Percentiles rank a stretch among this genome's conserved stretches.
phyloP scores from a whole-genome alignment of 2,113 vertebrate genomes.

The Scolopax mira region DNA sequence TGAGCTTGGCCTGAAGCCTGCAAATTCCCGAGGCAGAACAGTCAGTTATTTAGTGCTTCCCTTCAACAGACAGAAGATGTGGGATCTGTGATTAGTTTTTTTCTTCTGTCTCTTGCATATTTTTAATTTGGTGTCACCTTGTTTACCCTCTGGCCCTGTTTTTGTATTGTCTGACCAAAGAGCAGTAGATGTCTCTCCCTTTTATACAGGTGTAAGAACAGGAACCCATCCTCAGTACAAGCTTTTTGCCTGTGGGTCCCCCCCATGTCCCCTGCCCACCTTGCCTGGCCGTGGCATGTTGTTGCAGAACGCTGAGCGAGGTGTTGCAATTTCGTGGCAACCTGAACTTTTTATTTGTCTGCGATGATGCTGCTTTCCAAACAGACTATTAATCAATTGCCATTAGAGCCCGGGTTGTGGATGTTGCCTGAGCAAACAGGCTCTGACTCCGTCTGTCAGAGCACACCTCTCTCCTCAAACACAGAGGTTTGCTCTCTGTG shows the following conservation, averaged over 20 bases:
- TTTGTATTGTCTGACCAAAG: neutral
- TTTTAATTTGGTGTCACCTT: neutral
- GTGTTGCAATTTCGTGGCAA: neutral
- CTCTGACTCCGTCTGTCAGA: neutral
- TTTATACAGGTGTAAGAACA: neutral
- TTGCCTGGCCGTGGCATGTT: neutral
- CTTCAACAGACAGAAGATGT: neutral
- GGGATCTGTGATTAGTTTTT: neutral
- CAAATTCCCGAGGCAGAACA: neutral
- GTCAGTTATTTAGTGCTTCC: neutral
- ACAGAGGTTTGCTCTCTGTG: slow-evolving; percentile 27
- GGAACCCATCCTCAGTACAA: accelerated
- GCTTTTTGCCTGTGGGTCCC: neutral
- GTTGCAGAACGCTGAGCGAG: neutral
- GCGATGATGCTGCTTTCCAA: neutral
- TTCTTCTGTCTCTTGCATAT: neutral
- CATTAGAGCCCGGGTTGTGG: neutral
- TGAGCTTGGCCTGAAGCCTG: slow-evolving; percentile 13
- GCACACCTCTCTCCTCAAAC: slow-evolving; percentile 53
- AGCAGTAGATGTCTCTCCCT: neutral
- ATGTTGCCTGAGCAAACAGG: slow-evolving; percentile 53
- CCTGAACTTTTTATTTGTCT: neutral
- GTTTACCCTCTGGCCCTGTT: neutral
- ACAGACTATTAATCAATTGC: slow-evolving; percentile 31
- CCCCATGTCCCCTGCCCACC: too few species aligned